Evolutionary conservation across 2,797 vertebrate genomes (phyloP), one percentile per base, ranked within the genome.

Genomic region (Melanotaenia parkinsoni): DNA sequence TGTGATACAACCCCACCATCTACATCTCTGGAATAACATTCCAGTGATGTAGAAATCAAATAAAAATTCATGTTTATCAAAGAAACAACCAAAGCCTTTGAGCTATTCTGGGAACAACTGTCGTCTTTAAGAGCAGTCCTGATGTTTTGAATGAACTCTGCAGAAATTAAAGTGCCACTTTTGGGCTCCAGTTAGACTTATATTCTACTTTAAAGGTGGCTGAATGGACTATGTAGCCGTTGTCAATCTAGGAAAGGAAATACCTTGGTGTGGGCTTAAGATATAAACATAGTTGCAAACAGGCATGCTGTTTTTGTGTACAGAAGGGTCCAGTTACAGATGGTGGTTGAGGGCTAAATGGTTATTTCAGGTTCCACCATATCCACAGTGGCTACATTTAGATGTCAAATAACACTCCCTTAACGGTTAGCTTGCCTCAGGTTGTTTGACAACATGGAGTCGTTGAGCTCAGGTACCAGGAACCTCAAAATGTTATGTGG

Each of bases 81-180:
- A 83, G 65, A 75, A 76, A 86, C 76, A 90, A 63, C 76, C 73
- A 18, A 53, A 33, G 64, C 76, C 74, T 90, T 79, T 82, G 77
- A 82, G 84, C 70, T 92, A 89, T 94, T 93, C 51, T 83, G 70
- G 80, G 85, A 38, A 89, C 84, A 91, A 82, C 68, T 74, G 67
- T 58, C 64, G 78, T 79, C 80, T 90, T 93, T 92, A 67, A 79
- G 56, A 67, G 76, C 5, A 54, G 61, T 53, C 43, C 43, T 61
- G 33, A 58, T 81, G 67, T 67, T 73, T 74, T 66, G 66, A 62
- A 73, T 58, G 37, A 26, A 77, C 26, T 28, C 67, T 28, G 28
- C 58, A 58, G 66, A 72, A 75, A 79, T 84, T 64, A 79, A 70
- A 60, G 57, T 59, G 72, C 70, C 56, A 72, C 38, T 57, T 73